phyloP scores from a whole-genome alignment of 2,797 vertebrate genomes.

The Scolopax bukidnonensis region DNA sequence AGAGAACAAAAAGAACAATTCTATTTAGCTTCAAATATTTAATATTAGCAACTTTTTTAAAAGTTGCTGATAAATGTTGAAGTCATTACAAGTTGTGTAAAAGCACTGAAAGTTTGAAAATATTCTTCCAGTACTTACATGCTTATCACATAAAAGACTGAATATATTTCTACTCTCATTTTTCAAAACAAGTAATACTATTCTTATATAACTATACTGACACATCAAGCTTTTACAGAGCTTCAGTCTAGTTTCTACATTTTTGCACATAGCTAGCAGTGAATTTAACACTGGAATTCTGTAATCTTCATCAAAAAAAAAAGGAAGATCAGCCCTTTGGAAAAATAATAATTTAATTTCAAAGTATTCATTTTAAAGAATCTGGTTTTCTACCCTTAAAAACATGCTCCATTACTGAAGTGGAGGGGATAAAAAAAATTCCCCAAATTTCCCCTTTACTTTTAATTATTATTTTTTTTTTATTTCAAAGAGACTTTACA shows the following conservation, averaged over 20 bases:
- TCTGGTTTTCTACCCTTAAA: background rate
- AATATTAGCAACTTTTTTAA: background rate
- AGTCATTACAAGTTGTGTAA: background rate
- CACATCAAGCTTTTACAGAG: background rate
- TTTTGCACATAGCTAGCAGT: background rate
- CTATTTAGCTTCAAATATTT: background rate
- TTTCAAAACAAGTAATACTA: background rate
- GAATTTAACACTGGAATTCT: background rate
- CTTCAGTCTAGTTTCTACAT: background rate
- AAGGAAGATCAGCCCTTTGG: background rate
- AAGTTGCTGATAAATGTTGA: background rate
- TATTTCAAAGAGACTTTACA: background rate
- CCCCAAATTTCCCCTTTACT: background rate
- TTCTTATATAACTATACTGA: background rate
- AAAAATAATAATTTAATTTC: background rate
- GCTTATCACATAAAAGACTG: background rate
- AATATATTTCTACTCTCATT: background rate
- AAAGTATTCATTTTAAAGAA: background rate
- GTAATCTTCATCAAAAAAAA: background rate
- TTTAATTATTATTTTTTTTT: background rate
- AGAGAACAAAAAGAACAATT: background rate
- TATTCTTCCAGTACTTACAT: background rate
- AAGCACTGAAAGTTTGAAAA: background rate
- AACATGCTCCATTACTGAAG: background rate
- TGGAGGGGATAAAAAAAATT: background rate